These are phyloP conservation scores for Gobius niger DNA, from an alignment of 2,113 vertebrate genomes.

Conservation along the genomic window DNA sequence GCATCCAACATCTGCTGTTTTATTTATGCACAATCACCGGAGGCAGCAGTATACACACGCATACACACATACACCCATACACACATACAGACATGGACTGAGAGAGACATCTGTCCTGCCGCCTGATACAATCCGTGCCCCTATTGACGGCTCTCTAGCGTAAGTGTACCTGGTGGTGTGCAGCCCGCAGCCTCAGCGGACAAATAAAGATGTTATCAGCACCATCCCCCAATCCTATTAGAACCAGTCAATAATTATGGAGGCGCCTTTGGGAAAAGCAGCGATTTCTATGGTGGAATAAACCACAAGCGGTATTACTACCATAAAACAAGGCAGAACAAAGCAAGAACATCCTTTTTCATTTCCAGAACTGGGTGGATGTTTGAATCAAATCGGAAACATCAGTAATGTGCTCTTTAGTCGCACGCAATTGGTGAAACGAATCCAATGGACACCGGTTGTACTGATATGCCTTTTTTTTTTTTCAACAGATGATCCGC, in stretches of 20 bases:
- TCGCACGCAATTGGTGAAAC: background rate
- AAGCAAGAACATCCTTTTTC: background rate
- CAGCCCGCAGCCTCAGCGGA: constrained; percentile 35
- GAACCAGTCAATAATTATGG: constrained; percentile 16
- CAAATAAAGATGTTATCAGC: constrained; percentile 31
- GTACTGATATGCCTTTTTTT: constrained; percentile 21
- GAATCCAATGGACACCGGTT: background rate
- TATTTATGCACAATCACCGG: constrained; percentile 29
- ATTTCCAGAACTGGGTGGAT: background rate
- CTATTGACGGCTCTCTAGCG: constrained; percentile 34
- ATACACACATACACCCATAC: background rate
- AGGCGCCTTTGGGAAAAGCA: constrained; percentile 17
- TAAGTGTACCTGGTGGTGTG: constrained; percentile 25
- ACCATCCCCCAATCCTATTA: constrained; percentile 20
- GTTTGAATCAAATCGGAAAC: background rate
- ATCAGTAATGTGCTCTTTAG: background rate
- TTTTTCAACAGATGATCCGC: constrained; percentile 84
- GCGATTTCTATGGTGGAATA: constrained; percentile 21
- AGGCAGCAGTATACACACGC: constrained; percentile 23
- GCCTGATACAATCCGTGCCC: constrained; percentile 40
- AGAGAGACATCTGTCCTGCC: constrained; percentile 39
- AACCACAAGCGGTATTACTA: background rate
- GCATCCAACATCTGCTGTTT: constrained; percentile 41
- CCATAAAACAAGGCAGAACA: background rate
- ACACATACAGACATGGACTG: background rate